phyloP scores from a whole-genome alignment of 2,888 invertebrate species.

The Philonicus albiceps region DNA sequence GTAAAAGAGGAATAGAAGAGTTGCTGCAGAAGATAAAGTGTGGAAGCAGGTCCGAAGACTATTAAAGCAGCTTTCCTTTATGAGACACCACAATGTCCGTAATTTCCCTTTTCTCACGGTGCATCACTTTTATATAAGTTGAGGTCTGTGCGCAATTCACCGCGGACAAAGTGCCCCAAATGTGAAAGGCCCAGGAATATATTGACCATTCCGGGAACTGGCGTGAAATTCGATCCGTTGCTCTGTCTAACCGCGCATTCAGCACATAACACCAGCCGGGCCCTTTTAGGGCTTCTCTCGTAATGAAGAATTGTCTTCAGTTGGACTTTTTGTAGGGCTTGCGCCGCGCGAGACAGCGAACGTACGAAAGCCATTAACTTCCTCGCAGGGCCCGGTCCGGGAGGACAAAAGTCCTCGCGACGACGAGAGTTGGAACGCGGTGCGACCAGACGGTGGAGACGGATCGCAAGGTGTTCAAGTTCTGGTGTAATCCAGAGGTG shows the following conservation, averaged over 20 bases:
- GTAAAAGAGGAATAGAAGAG: background rate
- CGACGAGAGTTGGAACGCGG: background rate
- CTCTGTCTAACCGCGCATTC: slow-evolving; percentile 41
- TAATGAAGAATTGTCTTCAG: slow-evolving; percentile 6
- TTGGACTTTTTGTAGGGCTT: slow-evolving; percentile 36
- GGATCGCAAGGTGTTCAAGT: background rate
- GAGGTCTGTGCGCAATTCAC: background rate
- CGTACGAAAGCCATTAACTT: slow-evolving; percentile 31
- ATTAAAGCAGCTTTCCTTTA: background rate
- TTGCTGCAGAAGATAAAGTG: background rate
- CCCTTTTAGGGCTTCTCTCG: slow-evolving; percentile 30
- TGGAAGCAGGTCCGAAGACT: background rate
- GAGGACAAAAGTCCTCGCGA: background rate
- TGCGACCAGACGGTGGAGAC: background rate
- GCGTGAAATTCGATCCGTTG: slow-evolving; percentile 42
- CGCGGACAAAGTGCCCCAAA: slow-evolving; percentile 12
- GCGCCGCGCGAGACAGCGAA: slow-evolving; percentile 12
- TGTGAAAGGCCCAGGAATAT: background rate
- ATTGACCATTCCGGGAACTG: slow-evolving; percentile 43
- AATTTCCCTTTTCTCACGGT: slow-evolving; percentile 12
- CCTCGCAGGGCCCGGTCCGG: background rate
- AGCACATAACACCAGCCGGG: slow-evolving; percentile 34
- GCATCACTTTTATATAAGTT: background rate
- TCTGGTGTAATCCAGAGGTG: slow-evolving; percentile 42
- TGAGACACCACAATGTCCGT: background rate